Base-by-base conservation (phyloP, 1,140 invertebrate species). In the Lordiphosa clarofinis region DNA sequence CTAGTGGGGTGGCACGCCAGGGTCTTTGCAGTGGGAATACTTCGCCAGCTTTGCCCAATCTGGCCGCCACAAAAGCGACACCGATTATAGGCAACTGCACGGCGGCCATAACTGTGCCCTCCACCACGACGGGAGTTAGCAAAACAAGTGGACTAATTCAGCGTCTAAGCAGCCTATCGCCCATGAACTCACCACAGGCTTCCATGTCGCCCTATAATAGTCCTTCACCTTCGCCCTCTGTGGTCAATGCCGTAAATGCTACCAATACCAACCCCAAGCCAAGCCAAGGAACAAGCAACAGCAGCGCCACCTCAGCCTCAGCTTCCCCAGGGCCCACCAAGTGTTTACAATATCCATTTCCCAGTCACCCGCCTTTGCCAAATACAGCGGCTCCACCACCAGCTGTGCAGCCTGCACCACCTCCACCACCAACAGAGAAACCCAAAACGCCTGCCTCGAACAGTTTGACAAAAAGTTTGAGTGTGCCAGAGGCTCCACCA, bases 271-370 rank as follows among this genome's bases (percentile, higher is more conserved):
- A 43, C 46, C 74, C 43, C 7, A 65, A 58, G 36, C 56, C 63
- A 9, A 44, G 31, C 8, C 37, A 36, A 6, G 13, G 19, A 19
- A 19, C 19, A 3, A 19, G 6, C 33, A 13, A 13, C 35, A 58
- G 10, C 28, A 11, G 15, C 43, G 36, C 38, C n/a, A n/a, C n/a
- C n/a, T n/a, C n/a, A n/a, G n/a, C n/a, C 8, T n/a, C 73, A 4
- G 12, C 68, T 11, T 42, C 79, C 35, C 43, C 71, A 8, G 73
- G 73, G 31, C 55, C 76, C 21, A 61, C 43, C 4, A 94, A 94
- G 74, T 92, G 94, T 19, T 87, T 95, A 28, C 94, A 95, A 75
- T 95, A 95, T 90, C 94, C 95, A 15, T 95, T 95, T 90, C 94
- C 94, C 75, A 93, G 92, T 89, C 93, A 94, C 90, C 94, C 93